Percentiles rank a stretch among this genome's conserved stretches.
These are phyloP conservation scores for Campoplex capitator DNA, from an alignment of 2,888 invertebrate species.

Conservation along the genomic window DNA sequence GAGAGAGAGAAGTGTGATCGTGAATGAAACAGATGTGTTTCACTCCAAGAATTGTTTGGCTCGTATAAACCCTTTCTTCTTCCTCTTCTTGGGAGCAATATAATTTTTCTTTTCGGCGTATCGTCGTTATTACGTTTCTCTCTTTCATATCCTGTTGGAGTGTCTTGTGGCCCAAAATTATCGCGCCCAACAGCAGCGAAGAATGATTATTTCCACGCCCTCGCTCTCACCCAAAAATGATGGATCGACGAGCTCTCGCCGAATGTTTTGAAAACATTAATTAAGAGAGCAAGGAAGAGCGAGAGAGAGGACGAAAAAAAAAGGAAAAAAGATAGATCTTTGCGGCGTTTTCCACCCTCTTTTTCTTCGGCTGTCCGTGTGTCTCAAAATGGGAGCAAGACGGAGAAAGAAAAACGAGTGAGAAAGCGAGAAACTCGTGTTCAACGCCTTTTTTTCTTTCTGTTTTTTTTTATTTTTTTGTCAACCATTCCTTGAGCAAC, in stretches of 20 bases:
- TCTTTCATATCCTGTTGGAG: not conserved
- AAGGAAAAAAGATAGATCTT: conserved; percentile 40
- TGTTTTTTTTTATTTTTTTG: conserved; percentile 11
- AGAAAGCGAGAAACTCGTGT: conserved; percentile 23
- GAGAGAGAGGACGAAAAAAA: conserved; percentile 14
- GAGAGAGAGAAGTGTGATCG: not conserved
- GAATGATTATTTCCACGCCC: conserved; percentile 72
- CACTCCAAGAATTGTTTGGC: conserved; percentile 10
- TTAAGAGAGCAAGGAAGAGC: conserved; percentile 73
- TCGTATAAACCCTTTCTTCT: conserved; percentile 49
- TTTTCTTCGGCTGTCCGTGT: not conserved
- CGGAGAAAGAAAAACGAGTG: conserved; percentile 7
- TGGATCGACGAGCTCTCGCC: conserved; percentile 68
- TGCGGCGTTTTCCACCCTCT: conserved; percentile 57
- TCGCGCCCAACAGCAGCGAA: conserved; percentile 60
- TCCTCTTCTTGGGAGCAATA: conserved; percentile 57
- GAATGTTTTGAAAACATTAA: conserved; percentile 77
- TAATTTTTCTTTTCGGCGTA: conserved; percentile 53
- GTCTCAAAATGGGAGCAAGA: not conserved
- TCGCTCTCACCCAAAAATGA: conserved; percentile 71
- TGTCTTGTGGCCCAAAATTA: conserved; percentile 51
- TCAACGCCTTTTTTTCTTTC: conserved; percentile 26
- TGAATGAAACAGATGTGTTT: conserved; percentile 42
- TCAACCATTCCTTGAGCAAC: conserved; percentile 33
- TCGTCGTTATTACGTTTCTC: not conserved